Conservation (phyloP, 2,113 vertebrate species). For the Catagonus wagneri region DNA sequence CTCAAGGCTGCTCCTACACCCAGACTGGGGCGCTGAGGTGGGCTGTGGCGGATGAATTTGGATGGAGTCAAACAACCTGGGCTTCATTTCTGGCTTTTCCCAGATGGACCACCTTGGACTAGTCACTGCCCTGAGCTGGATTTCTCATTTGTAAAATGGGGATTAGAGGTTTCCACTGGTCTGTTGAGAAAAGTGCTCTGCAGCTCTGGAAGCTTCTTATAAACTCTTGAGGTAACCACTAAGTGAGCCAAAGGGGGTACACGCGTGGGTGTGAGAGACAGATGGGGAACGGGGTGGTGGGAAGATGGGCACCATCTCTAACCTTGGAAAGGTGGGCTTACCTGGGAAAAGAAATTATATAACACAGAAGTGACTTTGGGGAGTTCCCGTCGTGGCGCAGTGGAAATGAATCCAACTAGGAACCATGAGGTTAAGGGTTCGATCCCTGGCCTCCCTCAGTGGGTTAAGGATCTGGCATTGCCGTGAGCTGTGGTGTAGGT, state of each 20-base stretch:
- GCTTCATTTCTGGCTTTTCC: background rate
- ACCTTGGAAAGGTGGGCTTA: background rate
- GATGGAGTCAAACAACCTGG: background rate
- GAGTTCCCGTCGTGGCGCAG: too few relatives aligned
- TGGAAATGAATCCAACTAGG: too few relatives aligned
- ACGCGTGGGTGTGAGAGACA: background rate
- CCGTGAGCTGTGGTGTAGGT: too few relatives aligned
- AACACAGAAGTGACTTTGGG: background rate
- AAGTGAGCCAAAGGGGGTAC: background rate
- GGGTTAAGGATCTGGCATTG: too few relatives aligned
- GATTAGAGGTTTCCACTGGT: background rate
- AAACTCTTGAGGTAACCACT: background rate
- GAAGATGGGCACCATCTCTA: background rate
- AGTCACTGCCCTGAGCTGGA: background rate
- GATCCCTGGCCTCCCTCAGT: too few relatives aligned
- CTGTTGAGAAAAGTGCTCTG: constrained; percentile 30
- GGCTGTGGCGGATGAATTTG: background rate
- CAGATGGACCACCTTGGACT: background rate
- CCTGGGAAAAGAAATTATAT: background rate
- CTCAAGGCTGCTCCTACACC: background rate
- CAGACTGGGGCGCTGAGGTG: background rate
- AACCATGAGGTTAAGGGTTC: too few relatives aligned
- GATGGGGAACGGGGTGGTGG: accelerated
- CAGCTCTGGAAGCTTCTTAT: background rate
- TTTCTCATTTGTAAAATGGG: background rate